phyloP scores from a whole-genome alignment of 2,888 invertebrate genomes.

The Cordilura impudica region DNA sequence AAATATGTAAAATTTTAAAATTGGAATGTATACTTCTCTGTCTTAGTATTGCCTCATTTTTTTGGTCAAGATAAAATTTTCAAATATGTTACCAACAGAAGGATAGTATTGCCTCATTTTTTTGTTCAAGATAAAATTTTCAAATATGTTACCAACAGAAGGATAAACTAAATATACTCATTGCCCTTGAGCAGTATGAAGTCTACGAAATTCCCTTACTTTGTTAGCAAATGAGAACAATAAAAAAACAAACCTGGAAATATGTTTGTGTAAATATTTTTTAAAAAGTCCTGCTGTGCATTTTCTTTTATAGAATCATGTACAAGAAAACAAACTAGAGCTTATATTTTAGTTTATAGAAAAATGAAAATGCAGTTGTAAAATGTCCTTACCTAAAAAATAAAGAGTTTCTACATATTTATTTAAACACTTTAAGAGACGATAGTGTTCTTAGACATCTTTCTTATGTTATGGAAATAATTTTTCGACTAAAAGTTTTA shows the following conservation, averaged over 20 bases:
- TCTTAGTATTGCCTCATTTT: too few species aligned
- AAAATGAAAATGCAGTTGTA: slow-evolving; percentile 17
- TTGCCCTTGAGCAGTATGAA: background rate
- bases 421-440: too few species aligned
- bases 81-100: background rate
- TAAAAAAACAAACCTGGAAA: background rate
- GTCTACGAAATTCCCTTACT: background rate
- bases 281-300: background rate
- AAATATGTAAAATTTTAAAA: too few species aligned
- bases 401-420: too few species aligned
- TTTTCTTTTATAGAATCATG: background rate
- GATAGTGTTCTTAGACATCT: too few species aligned
- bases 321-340: background rate
- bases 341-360: background rate
- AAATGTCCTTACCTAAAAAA: slow-evolving; percentile 4
- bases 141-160: background rate
- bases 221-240: too few species aligned
- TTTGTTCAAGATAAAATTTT: too few species aligned
- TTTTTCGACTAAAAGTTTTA: too few species aligned
- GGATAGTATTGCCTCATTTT: too few species aligned
- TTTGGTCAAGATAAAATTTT: too few species aligned
- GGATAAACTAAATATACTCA: background rate
- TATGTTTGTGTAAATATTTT: background rate
- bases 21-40: too few species aligned
- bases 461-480: too few species aligned